Evolutionary conservation across 2,888 invertebrate genomes (phyloP).

Genomic region (Pycnomerus fuliginosus): DNA sequence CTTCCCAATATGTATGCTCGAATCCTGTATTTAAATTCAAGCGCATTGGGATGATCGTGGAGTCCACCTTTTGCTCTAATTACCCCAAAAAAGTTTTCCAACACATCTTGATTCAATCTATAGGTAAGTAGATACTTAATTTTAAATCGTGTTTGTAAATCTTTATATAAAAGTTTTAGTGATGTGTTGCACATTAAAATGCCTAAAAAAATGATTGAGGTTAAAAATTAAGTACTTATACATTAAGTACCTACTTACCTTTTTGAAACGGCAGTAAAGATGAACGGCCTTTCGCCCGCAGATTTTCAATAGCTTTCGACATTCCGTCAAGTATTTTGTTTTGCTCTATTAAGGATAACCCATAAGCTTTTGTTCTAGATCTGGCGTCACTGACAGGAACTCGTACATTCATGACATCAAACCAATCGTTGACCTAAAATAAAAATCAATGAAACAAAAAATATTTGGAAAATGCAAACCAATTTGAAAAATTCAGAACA

Average conservation of each 20-base stretch:
- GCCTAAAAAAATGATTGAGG: slow-evolving; percentile 21
- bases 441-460: slow-evolving; percentile 4
- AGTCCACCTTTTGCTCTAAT: slow-evolving; percentile 25
- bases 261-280: slow-evolving; percentile 32
- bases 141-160: slow-evolving; percentile 18
- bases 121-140: slow-evolving; percentile 30
- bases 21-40: slow-evolving; percentile 32
- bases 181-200: slow-evolving; percentile 26
- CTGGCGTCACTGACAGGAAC: slow-evolving; percentile 22
- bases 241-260: slow-evolving; percentile 13
- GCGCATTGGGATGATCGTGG: slow-evolving; percentile 28
- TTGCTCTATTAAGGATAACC: slow-evolving; percentile 24
- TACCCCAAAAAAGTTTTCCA: slow-evolving; percentile 30
- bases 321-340: slow-evolving; percentile 27
- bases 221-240: slow-evolving; percentile 7
- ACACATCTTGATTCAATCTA: slow-evolving; percentile 31
- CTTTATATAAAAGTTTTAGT: slow-evolving; percentile 18
- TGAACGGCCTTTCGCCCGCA: slow-evolving; percentile 24
- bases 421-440: slow-evolving; percentile 26
- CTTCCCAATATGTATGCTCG: slow-evolving; percentile 28
- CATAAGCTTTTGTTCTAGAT: slow-evolving; percentile 26
- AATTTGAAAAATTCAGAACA: slow-evolving; percentile 24
- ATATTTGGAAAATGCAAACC: background rate
- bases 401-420: slow-evolving; percentile 29
- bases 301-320: slow-evolving; percentile 16